Conservation (phyloP, 2,113 vertebrate genomes). For the Aramus guarauna region DNA sequence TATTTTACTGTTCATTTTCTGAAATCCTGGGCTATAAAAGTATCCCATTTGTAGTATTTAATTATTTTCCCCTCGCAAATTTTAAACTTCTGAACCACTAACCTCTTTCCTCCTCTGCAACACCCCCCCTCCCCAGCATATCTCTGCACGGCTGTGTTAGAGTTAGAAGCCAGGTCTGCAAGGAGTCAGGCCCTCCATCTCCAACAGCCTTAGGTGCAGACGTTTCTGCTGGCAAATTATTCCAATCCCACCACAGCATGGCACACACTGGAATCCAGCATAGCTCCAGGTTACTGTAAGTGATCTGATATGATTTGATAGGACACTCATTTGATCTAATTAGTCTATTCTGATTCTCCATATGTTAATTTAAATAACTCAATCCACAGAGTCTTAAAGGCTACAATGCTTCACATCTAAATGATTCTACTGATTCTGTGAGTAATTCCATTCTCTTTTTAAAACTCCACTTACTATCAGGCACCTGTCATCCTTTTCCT, state of each 20-base stretch:
- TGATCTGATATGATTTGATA: background rate
- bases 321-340: background rate
- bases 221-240: background rate
- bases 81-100: background rate
- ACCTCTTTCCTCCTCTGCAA: background rate
- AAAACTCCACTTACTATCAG: background rate
- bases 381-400: background rate
- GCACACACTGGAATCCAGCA: background rate
- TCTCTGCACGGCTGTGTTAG: background rate
- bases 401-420: background rate
- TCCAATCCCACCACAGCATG: background rate
- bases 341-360: background rate
- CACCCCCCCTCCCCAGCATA: background rate
- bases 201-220: background rate
- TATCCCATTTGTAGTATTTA: background rate
- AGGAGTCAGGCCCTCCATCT: background rate
- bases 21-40: background rate
- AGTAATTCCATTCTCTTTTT: background rate
- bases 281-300: background rate
- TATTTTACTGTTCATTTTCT: background rate
- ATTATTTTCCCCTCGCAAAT: background rate
- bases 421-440: background rate
- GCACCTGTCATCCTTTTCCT: background rate
- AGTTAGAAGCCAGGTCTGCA: background rate
- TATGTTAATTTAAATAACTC: background rate